Evolutionary conservation across 2,888 invertebrate genomes (phyloP).

Genomic region (Allacma fusca): DNA sequence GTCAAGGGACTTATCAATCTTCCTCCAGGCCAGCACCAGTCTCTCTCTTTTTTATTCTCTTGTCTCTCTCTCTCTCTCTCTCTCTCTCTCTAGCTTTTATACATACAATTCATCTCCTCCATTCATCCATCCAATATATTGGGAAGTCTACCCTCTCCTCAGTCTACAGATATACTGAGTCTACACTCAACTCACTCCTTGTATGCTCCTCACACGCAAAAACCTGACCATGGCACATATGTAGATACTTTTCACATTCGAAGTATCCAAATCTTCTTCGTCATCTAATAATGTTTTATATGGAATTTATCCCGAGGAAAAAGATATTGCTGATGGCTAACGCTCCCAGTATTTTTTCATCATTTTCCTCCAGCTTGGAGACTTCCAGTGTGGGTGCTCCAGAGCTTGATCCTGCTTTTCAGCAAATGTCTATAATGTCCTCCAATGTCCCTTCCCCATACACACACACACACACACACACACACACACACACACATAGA

Average conservation of each 20-base stretch:
- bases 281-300: constrained; percentile 33
- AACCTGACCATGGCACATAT: not conserved
- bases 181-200: too few relatives aligned
- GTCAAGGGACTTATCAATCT: constrained; percentile 61
- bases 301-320: constrained; percentile 2
- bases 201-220: too few relatives aligned
- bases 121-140: constrained; percentile 28
- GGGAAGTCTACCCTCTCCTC: constrained; percentile 4
- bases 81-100: constrained; percentile 33
- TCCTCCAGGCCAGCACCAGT: constrained; percentile 46
- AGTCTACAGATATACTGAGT: too few relatives aligned
- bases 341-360: constrained; percentile 12
- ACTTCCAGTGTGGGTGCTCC: too few relatives aligned
- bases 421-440: constrained; percentile 1
- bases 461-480: not conserved
- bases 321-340: constrained; percentile 16
- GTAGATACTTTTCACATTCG: not conserved
- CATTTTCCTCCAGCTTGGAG: not conserved
- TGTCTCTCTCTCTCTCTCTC: constrained; percentile 30
- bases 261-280: constrained; percentile 33
- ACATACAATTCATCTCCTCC: constrained; percentile 31
- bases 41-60: constrained; percentile 8
- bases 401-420: not conserved
- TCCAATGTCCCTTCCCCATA: not conserved
- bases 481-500: not conserved